Evolutionary conservation across 2,888 invertebrate species (phyloP).

Genomic region (Saturnia pavonia): DNA sequence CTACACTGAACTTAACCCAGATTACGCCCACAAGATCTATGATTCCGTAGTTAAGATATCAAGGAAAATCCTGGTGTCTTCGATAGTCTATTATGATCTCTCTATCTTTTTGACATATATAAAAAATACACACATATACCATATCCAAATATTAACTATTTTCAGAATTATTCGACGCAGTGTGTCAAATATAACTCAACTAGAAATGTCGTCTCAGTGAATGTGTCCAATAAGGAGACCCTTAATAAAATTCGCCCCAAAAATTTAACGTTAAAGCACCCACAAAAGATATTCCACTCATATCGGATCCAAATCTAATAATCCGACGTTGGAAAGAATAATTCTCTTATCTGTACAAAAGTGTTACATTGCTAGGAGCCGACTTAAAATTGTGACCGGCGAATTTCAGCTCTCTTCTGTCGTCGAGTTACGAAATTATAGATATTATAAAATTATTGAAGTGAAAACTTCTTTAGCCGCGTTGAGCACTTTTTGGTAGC

Average conservation of each 20-base stretch:
- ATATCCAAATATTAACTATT: background rate
- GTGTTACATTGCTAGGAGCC: constrained; percentile 32
- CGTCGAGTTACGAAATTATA: constrained; percentile 17
- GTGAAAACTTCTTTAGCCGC: too few relatives aligned
- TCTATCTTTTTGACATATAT: too few relatives aligned
- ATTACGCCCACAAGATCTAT: too few relatives aligned
- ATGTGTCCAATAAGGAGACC: constrained; percentile 11
- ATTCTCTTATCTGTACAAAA: constrained; percentile 42
- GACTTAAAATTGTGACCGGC: constrained; percentile 29
- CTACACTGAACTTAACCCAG: too few relatives aligned
- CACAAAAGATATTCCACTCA: constrained; percentile 26
- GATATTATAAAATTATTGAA: background rate
- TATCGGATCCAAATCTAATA: constrained; percentile 49
- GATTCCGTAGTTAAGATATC: too few relatives aligned
- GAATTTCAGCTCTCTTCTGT: constrained; percentile 23
- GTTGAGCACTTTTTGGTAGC: too few relatives aligned
- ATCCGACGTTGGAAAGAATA: constrained; percentile 43
- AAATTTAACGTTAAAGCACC: constrained; percentile 19
- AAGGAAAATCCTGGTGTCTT: too few relatives aligned
- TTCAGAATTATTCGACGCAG: background rate
- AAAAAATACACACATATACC: background rate
- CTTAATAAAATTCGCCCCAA: constrained; percentile 16
- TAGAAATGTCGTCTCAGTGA: constrained; percentile 13
- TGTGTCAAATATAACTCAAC: background rate
- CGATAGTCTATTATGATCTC: too few relatives aligned